Evolutionary conservation across 1,140 invertebrate species (phyloP), one percentile per base, ranked within the genome.

Genomic region (Portunus trituberculatus): DNA sequence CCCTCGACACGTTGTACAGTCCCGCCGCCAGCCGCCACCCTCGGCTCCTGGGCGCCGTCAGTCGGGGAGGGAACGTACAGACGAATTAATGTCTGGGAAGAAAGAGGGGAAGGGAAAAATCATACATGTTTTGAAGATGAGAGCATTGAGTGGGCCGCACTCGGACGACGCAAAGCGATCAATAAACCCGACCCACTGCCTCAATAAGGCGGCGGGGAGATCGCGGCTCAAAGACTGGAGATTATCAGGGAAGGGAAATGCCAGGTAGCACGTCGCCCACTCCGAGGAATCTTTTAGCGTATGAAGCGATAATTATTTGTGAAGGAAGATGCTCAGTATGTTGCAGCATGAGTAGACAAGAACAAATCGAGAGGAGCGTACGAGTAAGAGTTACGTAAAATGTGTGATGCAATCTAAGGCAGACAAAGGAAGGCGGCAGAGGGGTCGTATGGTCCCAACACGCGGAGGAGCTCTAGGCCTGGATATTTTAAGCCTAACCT

Each of bases 341-440:
- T 25, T 25, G 67, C 6, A n/a, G 25, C 25, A n/a, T n/a, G 10
- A n/a, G 6, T 76, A 20, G 12, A 3, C 67, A 76, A 25, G 67
- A 76, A 25, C 4, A 76, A 25, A n/a, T n/a, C 20, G 67, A 20
- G n/a, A 88, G 4, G 86, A 25, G 86, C 31, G 32, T 10, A n/a
- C 6, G 86, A 7, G n/a, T 88, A n/a, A 32, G 86, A 7, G n/a
- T 88, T 76, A 46, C n/a, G 45, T 32, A 88, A 88, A 12, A 28
- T 88, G 86, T 16, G 86, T 88, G 86, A 88, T 88, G 86, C 25
- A 88, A 46, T 25, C 67, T 25, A 76, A 25, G 90, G 59, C n/a
- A 67, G 59, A 92, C 8, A 67, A 67, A 29, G 90, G 59, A 25
- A 76, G 48, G 59, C 45, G 4, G 90, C 39, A 48, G 25, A 39